Percentiles rank a stretch among this genome's conserved stretches.
These are phyloP conservation scores for Pipistrellus nathusii DNA, from an alignment of 2,797 vertebrate species.

Conservation along the genomic window DNA sequence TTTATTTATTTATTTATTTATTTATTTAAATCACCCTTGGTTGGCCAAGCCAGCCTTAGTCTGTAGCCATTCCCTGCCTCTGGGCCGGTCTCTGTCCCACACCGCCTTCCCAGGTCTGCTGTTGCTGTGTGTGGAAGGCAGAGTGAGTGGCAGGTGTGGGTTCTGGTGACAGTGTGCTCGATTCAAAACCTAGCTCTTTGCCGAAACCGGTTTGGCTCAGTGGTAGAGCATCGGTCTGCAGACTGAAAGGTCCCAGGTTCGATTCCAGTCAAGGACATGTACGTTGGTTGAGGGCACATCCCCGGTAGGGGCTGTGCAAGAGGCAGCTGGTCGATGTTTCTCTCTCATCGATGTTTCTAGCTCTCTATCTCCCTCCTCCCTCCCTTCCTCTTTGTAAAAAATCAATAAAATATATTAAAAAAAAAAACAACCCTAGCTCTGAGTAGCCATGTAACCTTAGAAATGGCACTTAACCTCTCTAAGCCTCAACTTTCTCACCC, in stretches of 20 bases:
- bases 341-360: no score
- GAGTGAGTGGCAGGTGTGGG: neutral
- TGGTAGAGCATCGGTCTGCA: no score
- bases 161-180: neutral
- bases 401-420: no score
- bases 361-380: no score
- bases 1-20: no score
- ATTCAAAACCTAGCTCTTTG: neutral
- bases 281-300: no score
- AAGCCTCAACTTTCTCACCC: constrained; percentile 22
- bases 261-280: no score
- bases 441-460: neutral
- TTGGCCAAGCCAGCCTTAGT: neutral
- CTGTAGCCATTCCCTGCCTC: neutral
- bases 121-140: neutral
- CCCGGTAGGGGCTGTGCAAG: no score
- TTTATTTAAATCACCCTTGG: neutral
- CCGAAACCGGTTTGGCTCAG: no score
- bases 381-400: no score
- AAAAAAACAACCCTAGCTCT: neutral
- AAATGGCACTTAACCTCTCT: neutral
- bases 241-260: no score
- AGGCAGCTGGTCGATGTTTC: no score
- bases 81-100: neutral
- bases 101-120: neutral